Percentiles rank a stretch among this genome's conserved stretches.
Evolutionary conservation across 2,797 vertebrate genomes (phyloP).

Genomic region (Etheostoma perlongum): DNA sequence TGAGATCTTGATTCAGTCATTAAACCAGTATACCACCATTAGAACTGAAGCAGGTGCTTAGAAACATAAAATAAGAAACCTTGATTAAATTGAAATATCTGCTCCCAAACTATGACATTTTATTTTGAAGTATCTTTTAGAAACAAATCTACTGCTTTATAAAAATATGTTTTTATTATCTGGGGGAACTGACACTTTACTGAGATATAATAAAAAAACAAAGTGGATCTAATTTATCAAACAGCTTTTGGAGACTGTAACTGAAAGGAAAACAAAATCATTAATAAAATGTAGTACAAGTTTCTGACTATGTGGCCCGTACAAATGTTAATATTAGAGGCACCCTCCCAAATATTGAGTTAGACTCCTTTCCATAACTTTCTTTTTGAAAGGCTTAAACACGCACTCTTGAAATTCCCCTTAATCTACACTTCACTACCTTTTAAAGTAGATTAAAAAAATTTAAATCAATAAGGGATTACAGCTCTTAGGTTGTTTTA

Average conservation of each 20-base stretch:
- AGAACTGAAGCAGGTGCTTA: not conserved
- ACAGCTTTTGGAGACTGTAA: slow-evolving; percentile 9
- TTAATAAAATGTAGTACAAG: slow-evolving; percentile 32
- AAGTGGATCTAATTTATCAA: slow-evolving; percentile 8
- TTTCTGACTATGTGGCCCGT: slow-evolving; percentile 13
- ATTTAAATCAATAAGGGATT: slow-evolving; percentile 46
- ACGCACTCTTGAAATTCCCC: slow-evolving; percentile 25
- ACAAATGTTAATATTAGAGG: slow-evolving; percentile 36
- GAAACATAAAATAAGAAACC: not conserved
- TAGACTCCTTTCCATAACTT: slow-evolving; percentile 18
- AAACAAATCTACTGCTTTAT: not conserved
- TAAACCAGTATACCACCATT: not conserved
- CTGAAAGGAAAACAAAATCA: slow-evolving; percentile 12
- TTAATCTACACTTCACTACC: slow-evolving; percentile 35
- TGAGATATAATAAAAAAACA: not conserved
- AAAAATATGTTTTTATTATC: not conserved
- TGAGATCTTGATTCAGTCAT: slow-evolving; percentile 41
- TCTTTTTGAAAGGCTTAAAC: slow-evolving; percentile 42
- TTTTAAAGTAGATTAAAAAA: slow-evolving; percentile 51
- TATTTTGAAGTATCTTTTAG: not conserved
- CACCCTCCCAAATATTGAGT: slow-evolving; percentile 38
- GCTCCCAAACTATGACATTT: not conserved
- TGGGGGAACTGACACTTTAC: not conserved
- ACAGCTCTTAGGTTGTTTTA: slow-evolving; percentile 34
- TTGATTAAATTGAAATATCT: not conserved